Conservation (phyloP, 1,140 invertebrate genomes). For the Heliconius hermathena region DNA sequence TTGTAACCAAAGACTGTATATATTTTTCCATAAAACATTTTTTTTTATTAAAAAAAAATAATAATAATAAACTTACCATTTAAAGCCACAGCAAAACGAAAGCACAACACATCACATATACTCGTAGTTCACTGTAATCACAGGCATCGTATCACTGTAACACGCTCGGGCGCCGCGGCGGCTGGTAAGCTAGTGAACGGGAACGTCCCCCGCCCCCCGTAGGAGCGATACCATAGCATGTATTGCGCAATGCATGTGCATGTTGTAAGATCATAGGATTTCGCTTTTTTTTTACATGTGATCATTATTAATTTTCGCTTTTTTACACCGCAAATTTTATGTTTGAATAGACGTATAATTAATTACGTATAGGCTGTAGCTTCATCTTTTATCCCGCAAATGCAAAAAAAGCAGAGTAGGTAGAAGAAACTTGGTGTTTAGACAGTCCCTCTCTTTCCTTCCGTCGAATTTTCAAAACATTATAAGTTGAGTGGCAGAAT, state of each 20-base stretch:
- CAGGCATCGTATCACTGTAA: slow-evolving; percentile 11
- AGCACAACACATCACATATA: slow-evolving; percentile 51
- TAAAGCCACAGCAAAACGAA: neutral
- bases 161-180: slow-evolving; percentile 42
- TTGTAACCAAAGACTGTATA: too few species aligned
- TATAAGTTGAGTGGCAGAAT: too few species aligned
- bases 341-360: too few species aligned
- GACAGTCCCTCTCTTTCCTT: too few species aligned
- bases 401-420: too few species aligned
- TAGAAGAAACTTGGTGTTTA: too few species aligned
- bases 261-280: neutral
- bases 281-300: neutral
- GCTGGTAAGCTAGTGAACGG: slow-evolving; percentile 52
- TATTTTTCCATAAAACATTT: too few species aligned
- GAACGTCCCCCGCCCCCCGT: slow-evolving; percentile 40
- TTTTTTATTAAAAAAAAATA: neutral
- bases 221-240: slow-evolving; percentile 58
- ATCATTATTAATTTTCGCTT: neutral
- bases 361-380: too few species aligned
- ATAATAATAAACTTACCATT: neutral
- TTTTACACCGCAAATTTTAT: too few species aligned
- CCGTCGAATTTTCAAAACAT: too few species aligned
- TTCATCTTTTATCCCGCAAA: too few species aligned
- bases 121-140: slow-evolving; percentile 6
- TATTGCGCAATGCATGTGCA: slow-evolving; percentile 43